A percentile compares a stretch with the other conserved stretches of the same genome.
phyloP scores from a whole-genome alignment of 2,797 vertebrate genomes.

The Carduelis carduelis region DNA sequence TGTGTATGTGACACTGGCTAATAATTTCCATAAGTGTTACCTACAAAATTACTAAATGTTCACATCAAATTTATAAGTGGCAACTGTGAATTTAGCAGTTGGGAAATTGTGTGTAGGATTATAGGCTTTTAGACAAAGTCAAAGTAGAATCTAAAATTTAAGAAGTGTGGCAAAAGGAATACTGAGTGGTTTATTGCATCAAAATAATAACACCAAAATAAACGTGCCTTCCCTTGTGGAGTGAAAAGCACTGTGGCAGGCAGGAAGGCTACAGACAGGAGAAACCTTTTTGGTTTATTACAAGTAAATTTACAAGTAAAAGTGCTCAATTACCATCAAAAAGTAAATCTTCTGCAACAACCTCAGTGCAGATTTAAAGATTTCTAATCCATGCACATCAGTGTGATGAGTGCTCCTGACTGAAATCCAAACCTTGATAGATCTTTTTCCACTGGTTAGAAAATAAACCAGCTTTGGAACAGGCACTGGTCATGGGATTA shows the following conservation, averaged over 20 bases:
- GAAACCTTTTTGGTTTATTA: neutral
- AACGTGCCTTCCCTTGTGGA: neutral
- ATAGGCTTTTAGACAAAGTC: neutral
- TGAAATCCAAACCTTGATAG: neutral
- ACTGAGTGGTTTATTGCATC: neutral
- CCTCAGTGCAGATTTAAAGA: neutral
- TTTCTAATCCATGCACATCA: neutral
- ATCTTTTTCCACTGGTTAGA: neutral
- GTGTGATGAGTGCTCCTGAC: neutral
- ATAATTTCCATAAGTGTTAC: neutral
- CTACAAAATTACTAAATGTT: neutral
- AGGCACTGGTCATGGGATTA: neutral
- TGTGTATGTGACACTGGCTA: neutral
- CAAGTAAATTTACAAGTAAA: neutral
- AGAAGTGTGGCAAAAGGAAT: neutral
- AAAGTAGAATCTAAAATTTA: neutral
- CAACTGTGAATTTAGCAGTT: neutral
- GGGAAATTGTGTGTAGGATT: neutral
- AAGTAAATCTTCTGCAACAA: neutral
- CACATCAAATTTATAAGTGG: neutral
- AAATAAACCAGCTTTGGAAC: neutral
- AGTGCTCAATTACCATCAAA: neutral
- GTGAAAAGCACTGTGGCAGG: neutral
- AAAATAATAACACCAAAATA: neutral
- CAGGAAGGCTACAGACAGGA: neutral